A percentile compares a stretch with the other conserved stretches of the same genome.
Evolutionary conservation across 2,797 vertebrate species (phyloP).

Genomic region (Leptoclinus maculatus): DNA sequence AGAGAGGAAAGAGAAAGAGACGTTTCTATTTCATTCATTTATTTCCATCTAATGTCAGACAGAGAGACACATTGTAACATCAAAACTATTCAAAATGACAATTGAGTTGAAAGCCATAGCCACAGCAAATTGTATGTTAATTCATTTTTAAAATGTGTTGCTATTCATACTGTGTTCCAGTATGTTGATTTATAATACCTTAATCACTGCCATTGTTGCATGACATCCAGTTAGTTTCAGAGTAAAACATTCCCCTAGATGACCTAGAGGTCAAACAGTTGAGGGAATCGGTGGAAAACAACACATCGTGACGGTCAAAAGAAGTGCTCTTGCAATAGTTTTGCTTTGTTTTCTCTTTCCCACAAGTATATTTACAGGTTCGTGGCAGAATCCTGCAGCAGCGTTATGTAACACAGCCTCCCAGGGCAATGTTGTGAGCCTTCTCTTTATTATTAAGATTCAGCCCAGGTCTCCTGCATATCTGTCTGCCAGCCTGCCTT

Average conservation of each 20-base stretch:
- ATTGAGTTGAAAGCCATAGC: neutral
- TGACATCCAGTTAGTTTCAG: neutral
- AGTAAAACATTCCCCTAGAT: neutral
- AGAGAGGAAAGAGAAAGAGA: neutral
- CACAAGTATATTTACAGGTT: neutral
- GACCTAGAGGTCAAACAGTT: neutral
- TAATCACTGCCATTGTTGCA: neutral
- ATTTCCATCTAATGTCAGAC: neutral
- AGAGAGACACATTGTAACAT: neutral
- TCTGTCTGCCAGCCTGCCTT: constrained; percentile 71
- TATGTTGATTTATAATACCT: neutral
- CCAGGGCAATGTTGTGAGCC: constrained; percentile 33
- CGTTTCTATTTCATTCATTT: neutral
- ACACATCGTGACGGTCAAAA: neutral
- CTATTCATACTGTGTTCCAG: neutral
- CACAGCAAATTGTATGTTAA: neutral
- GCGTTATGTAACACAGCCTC: constrained; percentile 61
- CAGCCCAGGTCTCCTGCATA: constrained; percentile 67
- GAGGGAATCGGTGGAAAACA: neutral
- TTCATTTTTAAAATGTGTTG: neutral
- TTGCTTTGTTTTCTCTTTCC: neutral
- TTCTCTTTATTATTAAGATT: constrained; percentile 72
- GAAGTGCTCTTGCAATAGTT: neutral
- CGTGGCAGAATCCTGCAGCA: constrained; percentile 52
- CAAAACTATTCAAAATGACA: neutral